Conservation (phyloP, 2,797 vertebrate species). For the Mionectes olivaceus region DNA sequence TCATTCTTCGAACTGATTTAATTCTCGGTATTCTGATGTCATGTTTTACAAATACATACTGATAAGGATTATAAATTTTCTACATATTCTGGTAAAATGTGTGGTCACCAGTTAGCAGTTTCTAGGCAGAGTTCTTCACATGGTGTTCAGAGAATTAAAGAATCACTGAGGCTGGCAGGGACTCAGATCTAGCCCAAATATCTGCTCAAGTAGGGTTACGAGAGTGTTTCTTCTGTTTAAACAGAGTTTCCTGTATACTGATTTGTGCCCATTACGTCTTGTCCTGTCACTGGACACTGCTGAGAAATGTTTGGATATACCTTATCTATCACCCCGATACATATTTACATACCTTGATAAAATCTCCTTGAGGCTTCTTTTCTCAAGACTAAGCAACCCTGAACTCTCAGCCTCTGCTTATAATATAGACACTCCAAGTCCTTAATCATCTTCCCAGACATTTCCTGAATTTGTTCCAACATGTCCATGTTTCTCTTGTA, state of each 20-base stretch:
- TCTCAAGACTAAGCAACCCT: not conserved
- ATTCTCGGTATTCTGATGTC: not conserved
- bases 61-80: not conserved
- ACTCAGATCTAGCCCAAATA: not conserved
- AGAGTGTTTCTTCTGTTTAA: not conserved
- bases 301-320: not conserved
- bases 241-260: not conserved
- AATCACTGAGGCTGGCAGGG: not conserved
- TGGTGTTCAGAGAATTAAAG: not conserved
- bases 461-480: not conserved
- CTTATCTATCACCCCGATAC: accelerated
- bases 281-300: not conserved
- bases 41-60: not conserved
- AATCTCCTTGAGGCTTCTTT: not conserved
- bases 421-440: not conserved
- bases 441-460: not conserved
- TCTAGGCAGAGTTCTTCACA: not conserved
- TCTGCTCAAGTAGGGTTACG: not conserved
- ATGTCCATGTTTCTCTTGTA: not conserved
- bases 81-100: not conserved
- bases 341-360: not conserved
- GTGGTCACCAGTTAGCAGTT: not conserved
- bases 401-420: not conserved
- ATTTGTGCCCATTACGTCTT: not conserved
- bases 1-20: not conserved